phyloP scores from a whole-genome alignment of 2,113 vertebrate species.

The Psephotus haematonotus region DNA sequence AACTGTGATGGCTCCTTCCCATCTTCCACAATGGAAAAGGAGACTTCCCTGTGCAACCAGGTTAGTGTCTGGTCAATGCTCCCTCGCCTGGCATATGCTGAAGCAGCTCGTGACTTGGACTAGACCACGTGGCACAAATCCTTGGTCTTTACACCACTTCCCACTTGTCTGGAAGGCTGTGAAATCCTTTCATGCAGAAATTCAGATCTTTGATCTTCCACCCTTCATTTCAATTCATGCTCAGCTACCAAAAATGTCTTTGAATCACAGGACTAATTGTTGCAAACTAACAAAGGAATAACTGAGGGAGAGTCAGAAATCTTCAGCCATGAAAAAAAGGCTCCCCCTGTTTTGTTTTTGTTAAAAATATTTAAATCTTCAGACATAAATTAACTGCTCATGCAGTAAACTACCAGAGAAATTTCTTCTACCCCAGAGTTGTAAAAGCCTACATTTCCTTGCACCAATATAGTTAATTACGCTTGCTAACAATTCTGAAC shows the following conservation, averaged over 20 bases:
- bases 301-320: background rate
- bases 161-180: background rate
- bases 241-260: background rate
- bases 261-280: background rate
- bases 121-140: background rate
- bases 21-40: background rate
- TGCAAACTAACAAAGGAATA: background rate
- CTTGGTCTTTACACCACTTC: background rate
- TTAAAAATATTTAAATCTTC: background rate
- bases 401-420: background rate
- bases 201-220: background rate
- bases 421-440: background rate
- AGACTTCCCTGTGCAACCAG: fast-evolving
- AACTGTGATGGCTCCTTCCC: background rate
- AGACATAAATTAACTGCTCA: background rate
- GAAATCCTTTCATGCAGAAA: background rate
- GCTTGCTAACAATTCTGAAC: background rate
- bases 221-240: background rate
- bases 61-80: no score
- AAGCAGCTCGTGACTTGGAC: background rate
- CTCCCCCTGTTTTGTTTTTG: fast-evolving
- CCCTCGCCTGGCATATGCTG: background rate
- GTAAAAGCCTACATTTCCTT: background rate
- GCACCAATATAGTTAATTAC: background rate
- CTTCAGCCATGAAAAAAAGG: background rate